Conservation (phyloP, 2,888 invertebrate genomes). For the Dasypolia templi region DNA sequence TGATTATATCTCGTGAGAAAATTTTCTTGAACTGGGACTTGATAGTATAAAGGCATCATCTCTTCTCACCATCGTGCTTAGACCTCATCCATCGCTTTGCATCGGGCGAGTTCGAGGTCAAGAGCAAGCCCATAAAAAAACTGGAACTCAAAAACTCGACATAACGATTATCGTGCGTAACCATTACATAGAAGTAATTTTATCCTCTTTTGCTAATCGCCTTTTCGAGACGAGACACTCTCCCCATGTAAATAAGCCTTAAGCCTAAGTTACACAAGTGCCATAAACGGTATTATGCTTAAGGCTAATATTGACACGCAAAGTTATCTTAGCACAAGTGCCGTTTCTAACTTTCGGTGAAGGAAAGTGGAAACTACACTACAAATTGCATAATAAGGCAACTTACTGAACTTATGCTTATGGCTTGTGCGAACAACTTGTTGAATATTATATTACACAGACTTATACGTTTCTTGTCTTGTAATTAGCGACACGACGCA, state of each 20-base stretch:
- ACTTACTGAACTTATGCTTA: slow-evolving; percentile 35
- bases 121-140: too few relatives aligned
- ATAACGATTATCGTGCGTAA: neutral
- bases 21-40: neutral
- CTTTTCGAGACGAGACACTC: neutral
- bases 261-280: slow-evolving; percentile 35
- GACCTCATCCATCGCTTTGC: neutral
- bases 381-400: slow-evolving; percentile 56
- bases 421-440: slow-evolving; percentile 5
- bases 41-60: neutral
- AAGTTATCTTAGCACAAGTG: slow-evolving; percentile 72
- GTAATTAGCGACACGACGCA: slow-evolving; percentile 30
- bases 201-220: slow-evolving; percentile 15
- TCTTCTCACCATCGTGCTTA: neutral
- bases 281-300: slow-evolving; percentile 46
- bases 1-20: neutral
- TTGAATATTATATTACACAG: slow-evolving; percentile 6
- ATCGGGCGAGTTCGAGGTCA: neutral
- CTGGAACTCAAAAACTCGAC: neutral
- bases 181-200: slow-evolving; percentile 4
- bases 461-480: neutral
- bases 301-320: slow-evolving; percentile 62
- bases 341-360: slow-evolving; percentile 77
- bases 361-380: slow-evolving; percentile 71
- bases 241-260: slow-evolving; percentile 15